Base-by-base conservation (phyloP, 2,797 vertebrate genomes). In the Odontamblyopus lacepedii region DNA sequence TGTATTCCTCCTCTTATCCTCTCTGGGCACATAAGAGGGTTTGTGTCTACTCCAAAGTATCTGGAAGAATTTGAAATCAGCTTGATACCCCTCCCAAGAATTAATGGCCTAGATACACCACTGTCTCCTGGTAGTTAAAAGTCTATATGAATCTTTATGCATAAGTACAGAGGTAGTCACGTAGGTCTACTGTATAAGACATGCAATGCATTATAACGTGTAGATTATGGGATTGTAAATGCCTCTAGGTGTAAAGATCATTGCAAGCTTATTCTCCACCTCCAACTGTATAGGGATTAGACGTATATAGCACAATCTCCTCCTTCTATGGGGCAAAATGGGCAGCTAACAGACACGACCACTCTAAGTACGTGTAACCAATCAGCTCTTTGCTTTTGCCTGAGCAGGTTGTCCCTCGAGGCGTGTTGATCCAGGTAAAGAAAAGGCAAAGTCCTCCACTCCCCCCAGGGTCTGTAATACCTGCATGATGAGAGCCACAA, bases 351-450 rank as follows among this genome's bases (percentile, higher is more conserved):
- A 84, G 83, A 63, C 79, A 84, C 84, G 87, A 88, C 83, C 78
- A 79, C 78, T 32, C 67, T 85, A 89, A 92, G 89, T 76, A 88
- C 78, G 88, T 90, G 90, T 89, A 85, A 85, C 92, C 89, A 92
- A 91, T 92, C 85, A 85, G 88, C 87, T 90, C 89, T 87, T 80
- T 81, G 83, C 82, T 83, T 44, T 87, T 89, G 77, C 83, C 70
- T 78, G 78, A 87, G 82, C 69, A 79, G 72, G 79, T 73, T 64
- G 76, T 84, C 84, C 88, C 90, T 81, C 76, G 56, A 85, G 86
- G 86, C 79, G 75, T 64, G 70, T 69, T 85, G 85, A 92, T 90
- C 80, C 87, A 78, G 76, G 83, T 79, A 77, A 77, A 82, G 84
- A 85, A 86, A 87, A 89, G 85, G 85, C 83, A 85, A 87, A 89